Evolutionary conservation across 2,888 invertebrate genomes (phyloP).

Genomic region (Pristionchus fissidentatus): DNA sequence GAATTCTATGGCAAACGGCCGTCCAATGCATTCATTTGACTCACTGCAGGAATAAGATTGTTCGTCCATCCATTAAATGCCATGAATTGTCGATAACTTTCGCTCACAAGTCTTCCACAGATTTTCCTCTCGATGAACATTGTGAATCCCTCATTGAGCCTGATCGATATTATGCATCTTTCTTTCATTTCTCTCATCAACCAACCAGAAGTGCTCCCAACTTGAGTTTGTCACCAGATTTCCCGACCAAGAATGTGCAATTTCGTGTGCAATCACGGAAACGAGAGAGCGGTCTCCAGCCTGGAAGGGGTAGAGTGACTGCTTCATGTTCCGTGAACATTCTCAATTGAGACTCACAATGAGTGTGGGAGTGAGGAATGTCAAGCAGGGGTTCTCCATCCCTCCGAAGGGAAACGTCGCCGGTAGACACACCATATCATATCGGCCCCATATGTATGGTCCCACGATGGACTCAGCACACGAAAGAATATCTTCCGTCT

Average conservation of each 20-base stretch:
- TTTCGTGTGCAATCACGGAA: conserved; percentile 93
- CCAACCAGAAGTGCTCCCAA: conserved; percentile 92
- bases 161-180: conserved; percentile 61
- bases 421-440: conserved; percentile 90
- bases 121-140: conserved; percentile 92
- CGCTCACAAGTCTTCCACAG: conserved; percentile 83
- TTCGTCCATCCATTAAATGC: conserved; percentile 86
- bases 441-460: conserved; percentile 77
- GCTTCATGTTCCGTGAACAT: background rate
- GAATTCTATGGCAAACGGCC: too few relatives aligned
- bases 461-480: conserved; percentile 68
- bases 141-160: conserved; percentile 93
- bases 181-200: background rate
- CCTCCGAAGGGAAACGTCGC: conserved; percentile 95
- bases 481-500: conserved; percentile 63
- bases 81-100: conserved; percentile 83
- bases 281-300: conserved; percentile 92
- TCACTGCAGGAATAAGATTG: conserved; percentile 83
- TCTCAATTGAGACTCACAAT: too few relatives aligned
- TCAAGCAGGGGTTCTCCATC: conserved; percentile 97
- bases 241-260: conserved; percentile 95
- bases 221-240: conserved; percentile 93
- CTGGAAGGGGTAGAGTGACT: conserved; percentile 78
- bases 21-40: too few relatives aligned
- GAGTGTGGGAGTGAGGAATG: conserved; percentile 93